Percentiles rank a stretch among this genome's conserved stretches.
These are phyloP conservation scores for Anastatus disparis DNA, from an alignment of 1,140 invertebrate species.

Conservation along the genomic window DNA sequence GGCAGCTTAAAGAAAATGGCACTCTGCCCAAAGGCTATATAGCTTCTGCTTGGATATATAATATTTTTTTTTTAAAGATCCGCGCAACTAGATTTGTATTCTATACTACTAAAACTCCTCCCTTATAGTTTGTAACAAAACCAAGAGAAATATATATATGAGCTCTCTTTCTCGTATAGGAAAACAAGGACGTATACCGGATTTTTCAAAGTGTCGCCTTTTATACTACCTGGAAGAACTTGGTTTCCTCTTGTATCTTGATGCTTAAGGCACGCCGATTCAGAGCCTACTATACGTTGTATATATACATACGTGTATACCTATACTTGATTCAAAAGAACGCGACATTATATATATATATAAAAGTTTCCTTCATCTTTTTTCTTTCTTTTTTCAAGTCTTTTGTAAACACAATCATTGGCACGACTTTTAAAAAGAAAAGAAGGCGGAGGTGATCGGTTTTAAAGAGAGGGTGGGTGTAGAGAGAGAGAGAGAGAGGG, in stretches of 20 bases:
- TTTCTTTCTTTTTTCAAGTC: too few species aligned
- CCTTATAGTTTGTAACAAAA: too few species aligned
- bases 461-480: background rate
- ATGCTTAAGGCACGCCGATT: constrained; percentile 20
- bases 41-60: background rate
- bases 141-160: too few species aligned
- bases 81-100: background rate
- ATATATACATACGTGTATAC: too few species aligned
- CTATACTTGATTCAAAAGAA: constrained; percentile 1
- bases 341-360: too few species aligned
- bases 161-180: background rate
- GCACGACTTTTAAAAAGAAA: constrained; percentile 32
- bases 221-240: background rate
- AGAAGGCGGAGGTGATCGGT: constrained; percentile 15
- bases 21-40: constrained; percentile 8
- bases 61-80: too few species aligned
- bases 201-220: constrained; percentile 28
- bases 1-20: too few species aligned
- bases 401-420: constrained; percentile 25
- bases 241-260: constrained; percentile 12
- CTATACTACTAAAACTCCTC: constrained; percentile 11
- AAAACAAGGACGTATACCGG: constrained; percentile 30
- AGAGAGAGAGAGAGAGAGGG: too few species aligned
- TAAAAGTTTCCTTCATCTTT: background rate
- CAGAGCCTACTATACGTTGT: too few species aligned